phyloP scores from a whole-genome alignment of 2,888 invertebrate species.

The Ptilodon capucinus region DNA sequence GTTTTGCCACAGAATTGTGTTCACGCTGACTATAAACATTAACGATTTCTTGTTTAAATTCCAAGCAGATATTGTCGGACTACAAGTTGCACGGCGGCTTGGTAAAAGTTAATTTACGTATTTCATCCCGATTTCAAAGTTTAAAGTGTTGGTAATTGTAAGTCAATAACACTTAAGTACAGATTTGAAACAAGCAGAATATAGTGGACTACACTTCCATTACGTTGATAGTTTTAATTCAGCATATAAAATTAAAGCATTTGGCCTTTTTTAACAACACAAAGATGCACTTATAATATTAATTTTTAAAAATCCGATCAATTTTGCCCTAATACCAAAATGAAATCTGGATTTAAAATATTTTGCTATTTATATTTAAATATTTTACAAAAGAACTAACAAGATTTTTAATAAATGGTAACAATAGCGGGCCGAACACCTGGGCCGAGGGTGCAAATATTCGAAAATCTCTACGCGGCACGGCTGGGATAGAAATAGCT shows the following conservation, averaged over 20 bases:
- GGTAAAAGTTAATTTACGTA: conserved; percentile 54
- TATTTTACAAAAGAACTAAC: conserved; percentile 7
- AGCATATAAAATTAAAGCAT: too few species aligned
- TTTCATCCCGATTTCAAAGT: conserved; percentile 56
- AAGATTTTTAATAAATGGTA: conserved; percentile 23
- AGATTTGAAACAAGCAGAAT: background rate
- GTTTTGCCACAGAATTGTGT: conserved; percentile 70
- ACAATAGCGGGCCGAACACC: conserved; percentile 18
- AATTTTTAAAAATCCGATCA: too few species aligned
- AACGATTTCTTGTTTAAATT: conserved; percentile 77
- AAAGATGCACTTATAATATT: too few species aligned
- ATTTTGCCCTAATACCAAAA: too few species aligned
- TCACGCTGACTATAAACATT: conserved; percentile 66
- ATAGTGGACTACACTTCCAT: background rate
- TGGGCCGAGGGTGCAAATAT: conserved; percentile 11
- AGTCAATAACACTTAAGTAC: background rate
- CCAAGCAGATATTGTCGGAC: conserved; percentile 60
- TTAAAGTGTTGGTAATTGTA: conserved; percentile 23
- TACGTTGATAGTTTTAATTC: too few species aligned
- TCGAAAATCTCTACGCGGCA: conserved; percentile 9
- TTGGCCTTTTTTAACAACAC: too few species aligned
- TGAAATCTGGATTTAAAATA: too few species aligned
- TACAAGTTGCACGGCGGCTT: conserved; percentile 65
- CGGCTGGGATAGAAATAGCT: conserved; percentile 7
- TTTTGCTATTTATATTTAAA: too few species aligned